Evolutionary conservation across 1,140 invertebrate genomes (phyloP), one percentile per base, ranked within the genome.

Genomic region (Brachionus manjavacas): DNA sequence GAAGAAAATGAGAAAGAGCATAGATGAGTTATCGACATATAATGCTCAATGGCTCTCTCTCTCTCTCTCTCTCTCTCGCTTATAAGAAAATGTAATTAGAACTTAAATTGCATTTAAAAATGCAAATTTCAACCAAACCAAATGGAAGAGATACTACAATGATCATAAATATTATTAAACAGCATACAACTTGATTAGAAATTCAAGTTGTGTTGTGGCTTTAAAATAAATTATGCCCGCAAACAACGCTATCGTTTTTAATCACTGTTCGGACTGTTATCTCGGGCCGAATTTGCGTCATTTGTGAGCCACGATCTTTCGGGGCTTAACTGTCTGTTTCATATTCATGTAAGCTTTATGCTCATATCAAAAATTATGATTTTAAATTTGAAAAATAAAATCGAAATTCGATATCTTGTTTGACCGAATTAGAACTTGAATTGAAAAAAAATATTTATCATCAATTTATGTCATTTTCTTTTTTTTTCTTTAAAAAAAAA

Each of bases 291-390:
- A 60, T 60, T 60, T 72, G 39, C 68, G 20, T 72, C 68, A 72
- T 41, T 72, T 72, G 35, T 14, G 12, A 68, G 31, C 66, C 52
- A 20, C 52, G 4, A 60, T 60, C n/a, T 41, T 14, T 25, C 43
- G 3, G 4, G 41, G 25, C 72, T 28, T 76, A 76, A 28, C 39
- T 49, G 39, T 76, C 31, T 74, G 12, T 52, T 20, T 76, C 8
- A 49, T 52, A 46, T 49, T 28, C 20, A 76, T 49, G 39, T 25
- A 76, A 76, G 46, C 25, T 0, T 43, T 74, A 8, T 28, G 25
- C 23, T 72, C 31, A 76, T 76, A 76, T 76, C 72, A 76, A 49
- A 23, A 76, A 76, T 76, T 76, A 76, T 76, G 72, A 20, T 76
- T 49, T 25, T 76, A 16, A 35, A 43, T 52, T 49, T 7, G 20